Conservation (phyloP, 2,888 invertebrate genomes). For the Microctonus hyperodae region DNA sequence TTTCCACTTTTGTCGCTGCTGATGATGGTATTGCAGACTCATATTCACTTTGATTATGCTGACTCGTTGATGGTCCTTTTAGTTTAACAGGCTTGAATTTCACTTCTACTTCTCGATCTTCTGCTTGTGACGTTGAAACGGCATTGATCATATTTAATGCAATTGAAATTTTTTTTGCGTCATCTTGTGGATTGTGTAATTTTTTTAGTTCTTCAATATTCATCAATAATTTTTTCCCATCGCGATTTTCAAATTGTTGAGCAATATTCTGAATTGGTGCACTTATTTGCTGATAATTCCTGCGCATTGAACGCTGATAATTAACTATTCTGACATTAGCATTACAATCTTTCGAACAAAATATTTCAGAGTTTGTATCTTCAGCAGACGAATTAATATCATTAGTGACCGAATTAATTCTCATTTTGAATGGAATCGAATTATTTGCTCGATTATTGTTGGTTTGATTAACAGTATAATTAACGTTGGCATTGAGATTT, state of each 20-base stretch:
- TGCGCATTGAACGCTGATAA: conserved; percentile 47
- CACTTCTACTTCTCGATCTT: conserved; percentile 35
- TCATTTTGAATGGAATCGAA: conserved; percentile 41
- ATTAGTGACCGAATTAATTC: conserved; percentile 39
- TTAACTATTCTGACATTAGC: conserved; percentile 42
- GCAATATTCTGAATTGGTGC: neutral
- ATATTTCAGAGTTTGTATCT: conserved; percentile 33
- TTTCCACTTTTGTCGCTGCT: conserved; percentile 37
- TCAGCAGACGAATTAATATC: conserved; percentile 36
- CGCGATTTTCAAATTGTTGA: conserved; percentile 17
- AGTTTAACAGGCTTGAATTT: neutral
- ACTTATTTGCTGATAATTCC: conserved; percentile 46
- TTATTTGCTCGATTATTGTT: conserved; percentile 37
- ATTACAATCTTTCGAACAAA: conserved; percentile 40
- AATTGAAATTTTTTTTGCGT: conserved; percentile 44
- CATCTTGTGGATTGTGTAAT: conserved; percentile 40
- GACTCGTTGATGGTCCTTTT: neutral
- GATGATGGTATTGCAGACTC: conserved; percentile 26
- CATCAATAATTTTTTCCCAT: conserved; percentile 19
- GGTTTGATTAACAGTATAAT: conserved; percentile 41
- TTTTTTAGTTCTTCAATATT: conserved; percentile 10
- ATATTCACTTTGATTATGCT: conserved; percentile 17
- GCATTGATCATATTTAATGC: conserved; percentile 25
- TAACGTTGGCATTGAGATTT: conserved; percentile 32
- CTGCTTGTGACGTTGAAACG: conserved; percentile 3